phyloP scores from a whole-genome alignment of 1,140 invertebrate species.

The Magallana gigas region DNA sequence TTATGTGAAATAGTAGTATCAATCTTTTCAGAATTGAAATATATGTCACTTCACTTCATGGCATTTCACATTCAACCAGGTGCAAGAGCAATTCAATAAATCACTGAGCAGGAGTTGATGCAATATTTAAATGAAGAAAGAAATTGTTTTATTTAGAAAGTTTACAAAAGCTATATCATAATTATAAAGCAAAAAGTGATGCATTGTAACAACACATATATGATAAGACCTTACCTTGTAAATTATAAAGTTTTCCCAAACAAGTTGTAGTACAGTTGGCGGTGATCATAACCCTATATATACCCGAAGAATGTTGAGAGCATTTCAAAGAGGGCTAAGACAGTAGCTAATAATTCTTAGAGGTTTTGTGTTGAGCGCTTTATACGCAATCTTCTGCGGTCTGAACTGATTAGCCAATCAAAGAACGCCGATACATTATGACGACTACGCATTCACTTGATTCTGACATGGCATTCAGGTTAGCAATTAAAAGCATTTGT shows the following conservation, averaged over 20 bases:
- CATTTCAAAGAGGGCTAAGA: background rate
- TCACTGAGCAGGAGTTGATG: too few relatives aligned
- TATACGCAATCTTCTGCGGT: conserved; percentile 12
- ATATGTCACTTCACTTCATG: too few relatives aligned
- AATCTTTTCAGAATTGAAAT: too few relatives aligned
- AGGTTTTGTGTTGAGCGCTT: conserved; percentile 15
- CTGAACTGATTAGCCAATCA: background rate
- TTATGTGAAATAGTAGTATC: too few relatives aligned
- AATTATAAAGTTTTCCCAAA: background rate
- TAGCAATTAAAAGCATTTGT: conserved; percentile 31
- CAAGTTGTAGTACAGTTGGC: background rate
- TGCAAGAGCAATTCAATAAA: too few relatives aligned
- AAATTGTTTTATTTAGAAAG: too few relatives aligned
- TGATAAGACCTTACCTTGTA: background rate
- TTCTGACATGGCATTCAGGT: background rate
- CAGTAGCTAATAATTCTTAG: background rate
- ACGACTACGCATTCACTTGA: background rate
- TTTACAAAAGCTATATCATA: too few relatives aligned
- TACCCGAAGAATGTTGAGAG: background rate
- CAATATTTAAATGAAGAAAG: too few relatives aligned
- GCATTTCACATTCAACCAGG: too few relatives aligned
- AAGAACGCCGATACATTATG: background rate
- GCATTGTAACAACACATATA: too few relatives aligned
- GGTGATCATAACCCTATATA: conserved; percentile 11
- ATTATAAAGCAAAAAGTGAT: too few relatives aligned